Base-by-base conservation (phyloP, 2,113 vertebrate species). In the Camarhynchus parvulus region DNA sequence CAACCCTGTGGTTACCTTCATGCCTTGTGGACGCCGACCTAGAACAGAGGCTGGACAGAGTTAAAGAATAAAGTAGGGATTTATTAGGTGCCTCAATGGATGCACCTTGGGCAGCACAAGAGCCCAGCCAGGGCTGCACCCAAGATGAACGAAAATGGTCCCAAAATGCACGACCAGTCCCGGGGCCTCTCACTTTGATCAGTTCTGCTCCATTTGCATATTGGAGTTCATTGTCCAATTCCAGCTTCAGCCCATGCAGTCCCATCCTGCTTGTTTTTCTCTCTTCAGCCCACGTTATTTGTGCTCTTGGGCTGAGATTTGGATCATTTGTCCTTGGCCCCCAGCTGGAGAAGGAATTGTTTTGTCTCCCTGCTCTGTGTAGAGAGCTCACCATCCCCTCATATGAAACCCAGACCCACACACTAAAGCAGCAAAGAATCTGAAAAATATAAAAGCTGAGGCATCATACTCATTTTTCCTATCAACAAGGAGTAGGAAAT, bases 101-200 rank as follows among this genome's bases (percentile, higher is more conserved):
- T 59, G 0, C 21, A 23, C n/a, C 22, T 35, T 35, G 56, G 22
- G 56, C 56, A 59, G 56, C 56, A 35, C n/a, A 59, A 24, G 56
- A 35, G n/a, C 56, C 15, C n/a, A 59, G n/a, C 22, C 33, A 58
- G 56, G 33, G 33, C 33, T 58, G 21, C 33, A 58, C 56, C 33
- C 33, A 11, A 35, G 56, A 5, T 58, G 10, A 33, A 58, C 33
- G 33, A 35, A 58, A 58, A 58, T n/a, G 21, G 56, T n/a, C 56
- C 10, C 55, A n/a, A 56, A 56, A 56, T 22, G 55, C 1, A 55
- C 28, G 1, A 6, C 8, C 0, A 1, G 0, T 4, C 55, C 23
- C 2, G 0, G 21, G 13, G 21, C 24, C 56, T 35, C 9, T 58
- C 56, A 16, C 14, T 58, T 7, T 10, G 0, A 35, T 58, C 0